Percentiles rank a stretch among this genome's conserved stretches.
Evolutionary conservation across 1,140 invertebrate genomes (phyloP).

Genomic region (Sitobion miscanthi): DNA sequence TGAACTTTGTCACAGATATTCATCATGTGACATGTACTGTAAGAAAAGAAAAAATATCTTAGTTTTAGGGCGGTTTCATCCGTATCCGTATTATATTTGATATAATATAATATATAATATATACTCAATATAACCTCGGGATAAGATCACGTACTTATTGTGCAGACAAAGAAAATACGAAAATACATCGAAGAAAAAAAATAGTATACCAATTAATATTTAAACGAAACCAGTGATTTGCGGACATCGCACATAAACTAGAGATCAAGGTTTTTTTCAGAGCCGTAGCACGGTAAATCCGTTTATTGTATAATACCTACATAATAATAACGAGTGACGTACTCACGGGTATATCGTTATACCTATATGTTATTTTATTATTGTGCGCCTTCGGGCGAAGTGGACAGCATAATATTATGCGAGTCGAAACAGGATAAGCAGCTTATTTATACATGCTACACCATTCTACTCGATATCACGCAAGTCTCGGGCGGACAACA

Average conservation of each 20-base stretch:
- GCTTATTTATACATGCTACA: not conserved
- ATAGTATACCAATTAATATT: not conserved
- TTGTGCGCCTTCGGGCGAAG: not conserved
- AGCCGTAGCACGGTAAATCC: no score
- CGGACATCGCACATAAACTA: not conserved
- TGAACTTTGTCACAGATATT: no score
- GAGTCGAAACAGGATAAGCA: not conserved
- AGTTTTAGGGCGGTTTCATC: no score
- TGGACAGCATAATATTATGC: not conserved
- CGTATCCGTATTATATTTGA: no score
- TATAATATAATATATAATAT: no score
- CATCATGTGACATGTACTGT: no score
- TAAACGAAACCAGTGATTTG: not conserved
- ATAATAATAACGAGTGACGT: not conserved
- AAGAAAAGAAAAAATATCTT: no score
- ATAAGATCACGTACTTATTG: not conserved
- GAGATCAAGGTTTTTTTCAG: not conserved
- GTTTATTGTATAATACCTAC: not conserved
- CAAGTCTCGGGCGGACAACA: not conserved
- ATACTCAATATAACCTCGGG: not conserved
- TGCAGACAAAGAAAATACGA: not conserved
- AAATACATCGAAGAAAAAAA: not conserved
- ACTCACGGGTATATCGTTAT: no score
- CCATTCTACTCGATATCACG: no score
- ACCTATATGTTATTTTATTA: not conserved